Conservation (phyloP, 2,888 invertebrate genomes). For the Aproaerema taeniolella region DNA sequence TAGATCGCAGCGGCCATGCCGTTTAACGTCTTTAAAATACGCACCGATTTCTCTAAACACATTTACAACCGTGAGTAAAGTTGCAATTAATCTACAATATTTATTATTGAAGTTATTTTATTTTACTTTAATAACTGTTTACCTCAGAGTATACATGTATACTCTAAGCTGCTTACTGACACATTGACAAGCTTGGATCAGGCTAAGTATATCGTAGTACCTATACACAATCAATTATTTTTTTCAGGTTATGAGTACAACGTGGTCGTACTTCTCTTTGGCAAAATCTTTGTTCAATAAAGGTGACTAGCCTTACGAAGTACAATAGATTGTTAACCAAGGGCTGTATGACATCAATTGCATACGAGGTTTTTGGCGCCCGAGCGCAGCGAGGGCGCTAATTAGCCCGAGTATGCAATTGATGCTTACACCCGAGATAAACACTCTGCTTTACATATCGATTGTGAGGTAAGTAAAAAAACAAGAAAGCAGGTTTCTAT, state of each 20-base stretch:
- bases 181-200: too few relatives aligned
- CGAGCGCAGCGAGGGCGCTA: too few relatives aligned
- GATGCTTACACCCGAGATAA: too few relatives aligned
- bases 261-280: slow-evolving; percentile 50
- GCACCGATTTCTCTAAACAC: slow-evolving; percentile 30
- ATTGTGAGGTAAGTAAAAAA: not conserved
- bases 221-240: not conserved
- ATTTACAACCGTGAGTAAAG: slow-evolving; percentile 31
- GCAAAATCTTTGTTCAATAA: slow-evolving; percentile 17
- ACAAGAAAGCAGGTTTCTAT: too few relatives aligned
- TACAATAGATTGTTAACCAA: too few relatives aligned
- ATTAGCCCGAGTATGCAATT: too few relatives aligned
- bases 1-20: slow-evolving; percentile 35
- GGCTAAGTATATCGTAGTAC: not conserved
- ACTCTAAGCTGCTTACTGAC: too few relatives aligned
- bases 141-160: too few relatives aligned
- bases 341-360: too few relatives aligned
- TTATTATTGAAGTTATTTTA: not conserved
- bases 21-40: slow-evolving; percentile 32
- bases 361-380: too few relatives aligned
- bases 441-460: not conserved
- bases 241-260: slow-evolving; percentile 42
- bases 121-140: too few relatives aligned
- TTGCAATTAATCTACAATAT: not conserved
- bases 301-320: not conserved